Evolutionary conservation across 2,888 invertebrate genomes (phyloP), one percentile per base, ranked within the genome.

Genomic region (Xestia xanthographa): DNA sequence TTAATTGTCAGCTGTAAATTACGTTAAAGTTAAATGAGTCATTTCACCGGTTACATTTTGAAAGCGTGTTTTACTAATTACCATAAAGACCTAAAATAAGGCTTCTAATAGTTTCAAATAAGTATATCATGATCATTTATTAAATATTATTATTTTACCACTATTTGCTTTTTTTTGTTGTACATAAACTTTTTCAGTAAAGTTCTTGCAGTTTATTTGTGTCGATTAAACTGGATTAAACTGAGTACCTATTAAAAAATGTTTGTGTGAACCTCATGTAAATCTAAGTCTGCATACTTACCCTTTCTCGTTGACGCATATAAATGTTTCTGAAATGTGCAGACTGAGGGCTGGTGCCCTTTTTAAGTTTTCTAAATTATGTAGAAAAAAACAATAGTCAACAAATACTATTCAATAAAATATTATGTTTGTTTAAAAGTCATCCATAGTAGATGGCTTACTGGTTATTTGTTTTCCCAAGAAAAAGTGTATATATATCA

Each of bases 41-140:
- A 82, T 72, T 66, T 50, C 68, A 71, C 43, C 76, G 71, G 81
- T 84, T 80, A 56, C 14, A 72, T 72, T 82, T 82, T 84, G 50
- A 84, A 82, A 80, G 69, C n/a, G 48, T 62, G 56, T 71, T 60
- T 72, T 66, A 14, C 0, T 14, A 70, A 62, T 20, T 29, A 17
- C 4, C 22, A 20, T 8, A 14, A n/a, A 6, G 26, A n/a, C 0
- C 11, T 0, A 22, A 65, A 41, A 14, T 56, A n/a, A 2, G 6
- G 34, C 17, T 20, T 43, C 1, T 34, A 5, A 38, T 34, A 22
- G 14, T 53, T 60, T 6, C 0, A 34, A 45, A 38, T 38, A 34
- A 45, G 29, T 38, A 8, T 2, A 26, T 41, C 0, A 20, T 29
- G 5, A 22, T n/a, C 6, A 20, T 8, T 14, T 1, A 43, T 0